Conservation (phyloP, 1,140 invertebrate genomes). For the Zelostemma sp. region DNA sequence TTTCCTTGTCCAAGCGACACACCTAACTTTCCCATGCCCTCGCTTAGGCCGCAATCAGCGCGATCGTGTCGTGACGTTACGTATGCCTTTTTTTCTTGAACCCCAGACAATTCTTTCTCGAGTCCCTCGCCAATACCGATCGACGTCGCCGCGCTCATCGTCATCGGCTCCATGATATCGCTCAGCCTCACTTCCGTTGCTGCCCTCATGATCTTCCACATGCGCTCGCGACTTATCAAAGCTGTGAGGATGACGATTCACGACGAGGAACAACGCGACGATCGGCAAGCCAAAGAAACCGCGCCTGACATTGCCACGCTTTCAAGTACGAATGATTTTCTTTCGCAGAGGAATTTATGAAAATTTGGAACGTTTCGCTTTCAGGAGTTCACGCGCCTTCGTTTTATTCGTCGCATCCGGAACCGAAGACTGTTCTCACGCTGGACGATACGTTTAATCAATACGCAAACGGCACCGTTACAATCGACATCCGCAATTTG, state of each 20-base stretch:
- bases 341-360: background rate
- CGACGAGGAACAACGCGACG: slow-evolving; percentile 50
- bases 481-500: slow-evolving; percentile 59
- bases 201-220: slow-evolving; percentile 61
- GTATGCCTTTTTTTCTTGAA: slow-evolving; percentile 31
- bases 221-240: slow-evolving; percentile 62
- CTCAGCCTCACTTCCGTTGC: slow-evolving; percentile 61
- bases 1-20: slow-evolving; percentile 38
- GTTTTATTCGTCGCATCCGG: slow-evolving; percentile 29
- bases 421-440: slow-evolving; percentile 41
- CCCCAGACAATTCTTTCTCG: too few species aligned
- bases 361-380: too few species aligned
- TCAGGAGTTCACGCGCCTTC: slow-evolving; percentile 50
- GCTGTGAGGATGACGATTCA: slow-evolving; percentile 57
- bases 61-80: slow-evolving; percentile 15
- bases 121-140: slow-evolving; percentile 46
- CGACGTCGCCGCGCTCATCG: slow-evolving; percentile 60
- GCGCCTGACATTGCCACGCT: slow-evolving; percentile 11
- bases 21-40: slow-evolving; percentile 52
- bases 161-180: slow-evolving; percentile 63
- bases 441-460: slow-evolving; percentile 50
- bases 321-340: slow-evolving; percentile 13
- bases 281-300: slow-evolving; percentile 22
- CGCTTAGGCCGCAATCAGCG: slow-evolving; percentile 5
- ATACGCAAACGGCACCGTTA: slow-evolving; percentile 60